Evolutionary conservation across 2,888 invertebrate genomes (phyloP).

Genomic region (Reticulitermes lucifugus): DNA sequence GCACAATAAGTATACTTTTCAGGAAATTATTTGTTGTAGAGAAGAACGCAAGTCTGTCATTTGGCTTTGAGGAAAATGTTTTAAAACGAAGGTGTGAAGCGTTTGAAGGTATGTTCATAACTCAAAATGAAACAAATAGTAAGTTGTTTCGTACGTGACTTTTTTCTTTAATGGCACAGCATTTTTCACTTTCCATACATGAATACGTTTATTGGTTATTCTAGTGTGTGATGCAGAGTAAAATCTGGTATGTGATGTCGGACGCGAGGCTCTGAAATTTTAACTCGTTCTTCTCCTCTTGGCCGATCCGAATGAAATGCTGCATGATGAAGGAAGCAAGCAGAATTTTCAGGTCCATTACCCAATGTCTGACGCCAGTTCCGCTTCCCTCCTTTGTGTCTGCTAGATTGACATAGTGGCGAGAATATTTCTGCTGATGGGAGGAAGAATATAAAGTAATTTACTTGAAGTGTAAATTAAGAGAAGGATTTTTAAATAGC

Average conservation of each 20-base stretch:
- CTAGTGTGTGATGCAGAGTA: background rate
- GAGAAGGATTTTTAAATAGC: constrained; percentile 17
- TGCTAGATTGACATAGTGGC: constrained; percentile 28
- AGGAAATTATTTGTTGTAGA: too few species aligned
- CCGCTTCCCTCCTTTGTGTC: constrained; percentile 16
- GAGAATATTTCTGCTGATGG: constrained; percentile 5
- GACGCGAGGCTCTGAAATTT: background rate
- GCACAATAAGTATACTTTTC: too few species aligned
- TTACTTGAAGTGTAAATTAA: constrained; percentile 30
- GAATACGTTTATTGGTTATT: background rate
- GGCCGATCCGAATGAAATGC: background rate
- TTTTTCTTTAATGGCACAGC: too few species aligned
- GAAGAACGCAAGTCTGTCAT: too few species aligned
- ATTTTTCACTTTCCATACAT: too few species aligned
- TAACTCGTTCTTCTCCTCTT: background rate
- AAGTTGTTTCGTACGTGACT: too few species aligned
- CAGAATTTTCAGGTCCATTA: constrained; percentile 38
- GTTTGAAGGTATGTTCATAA: too few species aligned
- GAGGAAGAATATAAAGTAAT: constrained; percentile 33
- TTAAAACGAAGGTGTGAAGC: too few species aligned
- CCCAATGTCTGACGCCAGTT: constrained; percentile 19
- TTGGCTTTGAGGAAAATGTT: too few species aligned
- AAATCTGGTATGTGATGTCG: too few species aligned
- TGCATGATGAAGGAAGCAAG: background rate
- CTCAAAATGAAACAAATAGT: too few species aligned